A percentile compares a stretch with the other conserved stretches of the same genome.
Conservation (phyloP, 2,113 vertebrate species). For the Collichthys lucidus region DNA sequence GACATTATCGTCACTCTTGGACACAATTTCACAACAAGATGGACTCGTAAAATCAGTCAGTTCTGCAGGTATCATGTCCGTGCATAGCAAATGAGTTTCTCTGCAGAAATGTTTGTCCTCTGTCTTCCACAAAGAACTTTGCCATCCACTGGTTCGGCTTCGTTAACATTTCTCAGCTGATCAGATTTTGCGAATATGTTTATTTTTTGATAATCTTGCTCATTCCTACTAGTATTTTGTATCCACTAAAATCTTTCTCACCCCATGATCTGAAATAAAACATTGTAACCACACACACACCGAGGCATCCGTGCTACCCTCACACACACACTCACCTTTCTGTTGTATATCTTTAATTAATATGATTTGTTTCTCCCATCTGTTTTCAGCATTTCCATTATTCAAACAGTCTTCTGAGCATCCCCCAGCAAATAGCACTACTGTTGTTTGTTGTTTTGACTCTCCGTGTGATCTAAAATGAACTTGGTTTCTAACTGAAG, state of each 20-base stretch:
- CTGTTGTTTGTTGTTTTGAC: slow-evolving; percentile 50
- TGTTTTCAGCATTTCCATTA: slow-evolving; percentile 60
- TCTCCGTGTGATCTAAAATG: slow-evolving; percentile 39
- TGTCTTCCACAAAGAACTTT: slow-evolving; percentile 20
- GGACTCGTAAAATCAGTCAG: slow-evolving; percentile 7
- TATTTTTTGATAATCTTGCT: background rate
- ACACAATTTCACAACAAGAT: slow-evolving; percentile 4
- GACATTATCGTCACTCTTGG: slow-evolving; percentile 14
- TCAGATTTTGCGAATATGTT: slow-evolving; percentile 26
- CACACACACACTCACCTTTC: slow-evolving; percentile 49
- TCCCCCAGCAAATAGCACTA: background rate
- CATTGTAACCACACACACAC: background rate
- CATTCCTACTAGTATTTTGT: slow-evolving; percentile 11
- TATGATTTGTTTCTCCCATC: slow-evolving; percentile 54
- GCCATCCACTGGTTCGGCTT: slow-evolving; percentile 18
- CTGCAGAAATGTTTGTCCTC: slow-evolving; percentile 3
- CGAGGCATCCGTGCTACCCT: background rate
- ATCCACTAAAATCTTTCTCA: slow-evolving; percentile 5
- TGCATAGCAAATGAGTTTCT: slow-evolving; percentile 4
- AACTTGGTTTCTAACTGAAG: slow-evolving; percentile 38
- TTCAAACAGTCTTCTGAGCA: slow-evolving; percentile 46
- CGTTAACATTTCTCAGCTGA: slow-evolving; percentile 13
- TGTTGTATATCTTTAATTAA: slow-evolving; percentile 60
- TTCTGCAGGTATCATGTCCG: background rate
- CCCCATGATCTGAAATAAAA: slow-evolving; percentile 51